These are phyloP conservation scores for Triplophysa dalaica DNA, from an alignment of 2,113 vertebrate genomes.

Conservation along the genomic window DNA sequence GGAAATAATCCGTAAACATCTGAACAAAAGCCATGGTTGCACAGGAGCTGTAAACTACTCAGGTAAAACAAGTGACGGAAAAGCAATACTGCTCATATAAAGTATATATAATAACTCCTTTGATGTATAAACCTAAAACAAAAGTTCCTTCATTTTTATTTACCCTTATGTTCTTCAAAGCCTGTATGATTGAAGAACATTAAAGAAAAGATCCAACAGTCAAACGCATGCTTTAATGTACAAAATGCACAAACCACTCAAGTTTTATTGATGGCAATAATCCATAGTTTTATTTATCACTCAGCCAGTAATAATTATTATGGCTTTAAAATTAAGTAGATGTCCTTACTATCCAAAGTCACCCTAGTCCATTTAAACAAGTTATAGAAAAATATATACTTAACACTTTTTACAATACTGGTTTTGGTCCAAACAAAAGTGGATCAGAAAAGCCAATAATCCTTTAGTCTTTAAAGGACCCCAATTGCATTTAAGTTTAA, in stretches of 20 bases:
- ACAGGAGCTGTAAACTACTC: too few relatives aligned
- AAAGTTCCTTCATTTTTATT: too few relatives aligned
- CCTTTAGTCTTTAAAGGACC: slow-evolving; percentile 95
- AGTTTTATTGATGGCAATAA: slow-evolving; percentile 99
- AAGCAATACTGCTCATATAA: too few relatives aligned
- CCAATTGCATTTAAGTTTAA: slow-evolving; percentile 98
- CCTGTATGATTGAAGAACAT: too few relatives aligned
- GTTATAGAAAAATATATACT: slow-evolving; percentile 99
- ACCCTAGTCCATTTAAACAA: slow-evolving; percentile 99
- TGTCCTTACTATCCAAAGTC: slow-evolving; percentile 99
- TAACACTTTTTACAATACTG: slow-evolving; percentile 99
- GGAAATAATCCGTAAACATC: too few relatives aligned
- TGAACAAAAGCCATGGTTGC: too few relatives aligned
- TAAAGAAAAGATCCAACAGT: background rate
- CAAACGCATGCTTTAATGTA: slow-evolving; percentile 5
- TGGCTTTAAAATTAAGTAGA: slow-evolving; percentile 99
- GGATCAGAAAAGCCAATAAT: slow-evolving; percentile 99
- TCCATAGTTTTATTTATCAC: slow-evolving; percentile 98
- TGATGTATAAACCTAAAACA: too few relatives aligned
- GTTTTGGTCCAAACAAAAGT: slow-evolving; percentile 99
- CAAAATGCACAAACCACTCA: slow-evolving; percentile 61
- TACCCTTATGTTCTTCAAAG: too few relatives aligned
- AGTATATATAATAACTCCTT: too few relatives aligned
- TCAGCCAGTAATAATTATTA: slow-evolving; percentile 98
- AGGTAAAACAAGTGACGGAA: too few relatives aligned